Percentiles rank a stretch among this genome's conserved stretches.
Conservation (phyloP, 1,140 invertebrate genomes). For the Harpegnathos saltator region DNA sequence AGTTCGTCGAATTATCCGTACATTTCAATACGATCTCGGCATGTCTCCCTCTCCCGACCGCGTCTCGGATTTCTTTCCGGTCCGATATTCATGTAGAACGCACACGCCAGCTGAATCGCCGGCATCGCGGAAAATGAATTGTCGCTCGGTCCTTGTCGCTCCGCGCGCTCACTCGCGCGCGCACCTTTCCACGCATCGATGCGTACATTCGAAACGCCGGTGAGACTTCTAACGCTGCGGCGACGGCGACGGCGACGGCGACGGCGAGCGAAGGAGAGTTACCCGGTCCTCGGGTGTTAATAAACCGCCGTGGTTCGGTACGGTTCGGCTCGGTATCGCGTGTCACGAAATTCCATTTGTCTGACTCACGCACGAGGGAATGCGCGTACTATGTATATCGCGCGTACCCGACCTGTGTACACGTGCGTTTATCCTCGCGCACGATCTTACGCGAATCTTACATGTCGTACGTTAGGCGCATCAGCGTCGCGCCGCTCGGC, state of each 20-base stretch:
- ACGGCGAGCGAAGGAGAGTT: slow-evolving; percentile 53
- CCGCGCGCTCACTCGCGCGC: slow-evolving; percentile 9
- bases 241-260: slow-evolving; percentile 45
- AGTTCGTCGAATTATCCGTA: not conserved
- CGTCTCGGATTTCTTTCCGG: slow-evolving; percentile 45
- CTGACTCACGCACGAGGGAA: slow-evolving; percentile 65
- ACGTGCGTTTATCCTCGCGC: slow-evolving; percentile 20
- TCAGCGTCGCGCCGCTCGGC: not conserved
- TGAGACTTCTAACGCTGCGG: slow-evolving; percentile 67
- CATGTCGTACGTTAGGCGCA: not conserved
- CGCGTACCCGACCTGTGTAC: too few relatives aligned
- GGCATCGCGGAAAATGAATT: slow-evolving; percentile 40
- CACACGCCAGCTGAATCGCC: slow-evolving; percentile 15
- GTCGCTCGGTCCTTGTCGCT: slow-evolving; percentile 30
- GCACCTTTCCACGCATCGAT: slow-evolving; percentile 65
- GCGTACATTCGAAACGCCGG: slow-evolving; percentile 49
- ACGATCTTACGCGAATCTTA: slow-evolving; percentile 20
- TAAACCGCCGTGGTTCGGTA: slow-evolving; percentile 65
- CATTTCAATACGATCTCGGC: not conserved
- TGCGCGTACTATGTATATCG: not conserved
- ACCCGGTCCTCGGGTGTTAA: slow-evolving; percentile 65
- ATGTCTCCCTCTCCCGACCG: not conserved
- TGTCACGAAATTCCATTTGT: slow-evolving; percentile 71
- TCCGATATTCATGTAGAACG: slow-evolving; percentile 28
- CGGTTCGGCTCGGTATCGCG: slow-evolving; percentile 65